phyloP scores from a whole-genome alignment of 2,797 vertebrate genomes.

The Leucoraja ocellata region DNA sequence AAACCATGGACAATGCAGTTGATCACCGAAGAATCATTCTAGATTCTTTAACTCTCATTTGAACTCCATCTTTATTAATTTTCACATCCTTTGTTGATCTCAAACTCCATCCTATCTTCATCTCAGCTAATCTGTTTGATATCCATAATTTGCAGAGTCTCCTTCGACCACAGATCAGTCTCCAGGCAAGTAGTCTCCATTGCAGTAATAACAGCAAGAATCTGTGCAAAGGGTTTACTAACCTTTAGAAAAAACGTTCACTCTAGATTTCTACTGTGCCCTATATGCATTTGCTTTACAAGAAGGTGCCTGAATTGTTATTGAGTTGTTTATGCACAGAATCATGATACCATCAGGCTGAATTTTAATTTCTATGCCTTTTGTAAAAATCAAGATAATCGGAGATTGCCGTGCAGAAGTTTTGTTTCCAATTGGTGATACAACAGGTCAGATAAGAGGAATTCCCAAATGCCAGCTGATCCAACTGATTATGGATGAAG shows the following conservation, averaged over 20 bases:
- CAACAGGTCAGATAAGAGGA: constrained; percentile 10
- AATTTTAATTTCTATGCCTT: neutral
- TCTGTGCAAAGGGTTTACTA: neutral
- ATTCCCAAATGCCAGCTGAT: constrained; percentile 7
- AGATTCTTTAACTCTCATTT: too few species aligned
- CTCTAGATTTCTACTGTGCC: too few species aligned
- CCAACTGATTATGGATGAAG: constrained; percentile 6
- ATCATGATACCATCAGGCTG: neutral
- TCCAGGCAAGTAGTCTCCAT: neutral
- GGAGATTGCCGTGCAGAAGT: neutral
- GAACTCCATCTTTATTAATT: too few species aligned
- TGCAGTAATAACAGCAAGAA: neutral
- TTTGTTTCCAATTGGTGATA: neutral
- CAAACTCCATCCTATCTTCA: too few species aligned
- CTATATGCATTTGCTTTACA: neutral
- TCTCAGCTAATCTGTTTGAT: too few species aligned
- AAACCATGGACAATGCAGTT: neutral
- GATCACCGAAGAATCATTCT: neutral
- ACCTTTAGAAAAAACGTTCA: neutral
- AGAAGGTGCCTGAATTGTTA: too few species aligned
- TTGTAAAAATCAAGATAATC: neutral
- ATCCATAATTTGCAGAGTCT: neutral
- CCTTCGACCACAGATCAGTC: neutral
- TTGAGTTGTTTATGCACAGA: neutral
- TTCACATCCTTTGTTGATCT: too few species aligned